A percentile compares a stretch with the other conserved stretches of the same genome.
phyloP scores from a whole-genome alignment of 2,113 vertebrate genomes.

The Cromileptes altivelis region DNA sequence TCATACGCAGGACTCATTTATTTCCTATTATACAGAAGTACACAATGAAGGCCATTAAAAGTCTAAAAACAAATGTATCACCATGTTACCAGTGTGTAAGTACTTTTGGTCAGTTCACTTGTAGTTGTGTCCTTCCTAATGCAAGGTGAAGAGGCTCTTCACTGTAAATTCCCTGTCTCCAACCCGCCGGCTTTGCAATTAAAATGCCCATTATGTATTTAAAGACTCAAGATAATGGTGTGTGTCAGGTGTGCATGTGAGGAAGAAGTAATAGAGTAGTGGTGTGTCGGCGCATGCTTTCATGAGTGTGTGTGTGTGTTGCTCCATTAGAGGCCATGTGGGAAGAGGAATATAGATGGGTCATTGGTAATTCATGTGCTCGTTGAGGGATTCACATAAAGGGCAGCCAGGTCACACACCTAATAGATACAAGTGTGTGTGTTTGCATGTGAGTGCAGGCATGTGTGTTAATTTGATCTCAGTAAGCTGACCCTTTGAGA shows the following conservation, averaged over 20 bases:
- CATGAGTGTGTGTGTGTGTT: conserved; percentile 48
- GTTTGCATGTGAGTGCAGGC: conserved; percentile 11
- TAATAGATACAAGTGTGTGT: conserved; percentile 41
- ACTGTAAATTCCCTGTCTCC: conserved; percentile 55
- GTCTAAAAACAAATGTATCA: neutral
- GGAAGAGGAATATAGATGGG: conserved; percentile 60
- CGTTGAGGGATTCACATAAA: conserved; percentile 60
- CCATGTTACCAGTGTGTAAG: conserved; percentile 3
- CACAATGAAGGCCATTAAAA: conserved; percentile 17
- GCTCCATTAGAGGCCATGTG: conserved; percentile 65
- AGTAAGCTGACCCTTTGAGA: conserved; percentile 33
- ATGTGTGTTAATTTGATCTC: conserved; percentile 28
- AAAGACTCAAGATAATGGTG: conserved; percentile 61
- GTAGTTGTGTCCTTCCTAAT: conserved; percentile 53
- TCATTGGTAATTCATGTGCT: conserved; percentile 77
- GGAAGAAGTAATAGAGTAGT: conserved; percentile 51
- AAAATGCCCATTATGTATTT: conserved; percentile 71
- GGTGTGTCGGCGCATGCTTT: conserved; percentile 35
- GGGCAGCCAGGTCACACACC: conserved; percentile 58
- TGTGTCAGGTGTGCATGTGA: conserved; percentile 49
- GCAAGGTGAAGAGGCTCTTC: conserved; percentile 66
- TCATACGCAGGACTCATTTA: neutral
- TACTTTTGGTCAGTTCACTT: conserved; percentile 14
- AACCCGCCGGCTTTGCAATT: conserved; percentile 66
- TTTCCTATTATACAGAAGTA: neutral